Evolutionary conservation across 2,113 vertebrate species (phyloP), one percentile per base, ranked within the genome.

Genomic region (Pelmatolapia mariae): DNA sequence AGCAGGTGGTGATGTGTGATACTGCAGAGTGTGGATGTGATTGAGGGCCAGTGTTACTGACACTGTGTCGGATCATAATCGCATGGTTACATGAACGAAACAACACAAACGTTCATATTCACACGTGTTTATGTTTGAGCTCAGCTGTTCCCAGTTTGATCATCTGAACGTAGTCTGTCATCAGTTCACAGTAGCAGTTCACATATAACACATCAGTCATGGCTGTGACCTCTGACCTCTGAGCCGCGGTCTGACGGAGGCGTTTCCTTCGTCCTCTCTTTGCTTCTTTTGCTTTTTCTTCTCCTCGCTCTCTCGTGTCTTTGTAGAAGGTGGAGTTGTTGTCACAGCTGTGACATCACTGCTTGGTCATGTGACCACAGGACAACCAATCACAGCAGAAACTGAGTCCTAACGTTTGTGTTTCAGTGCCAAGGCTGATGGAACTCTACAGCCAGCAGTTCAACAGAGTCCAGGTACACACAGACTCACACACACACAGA

Each of bases 391-490:
- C 33, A 71, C 40, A 76, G 15, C 40, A 18, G 22, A 47, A 76
- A 47, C 15, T 36, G 18, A 61, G 1, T 59, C 45, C 15, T 16
- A 31, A 31, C 1, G 2, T 47, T 68, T 91, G 24, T 80, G 13
- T 89, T 94, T 76, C 84, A 94, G 94, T 73, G 26, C 68, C 8
- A 3, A 9, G n/a, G 8, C 3, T 10, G 22, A 11, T 50, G 87
- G 83, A 16, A 57, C 73, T 53, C 4, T n/a, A 6, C 79, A 54
- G 5, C 19, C 78, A 8, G 78, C 59, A 40, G 8, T 8, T 29
- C 84, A 85, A 7, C 71, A 19, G 13, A 84, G 19, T 33, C 80
- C 89, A 93, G 91, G 91, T 93, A 89, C 11, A 19, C 84, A 78
- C 40, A 11, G 26, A 43, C 22, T 9, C 15, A 33, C 47, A 36